phyloP scores from a whole-genome alignment of 2,888 invertebrate species.

The Laothoe populi region DNA sequence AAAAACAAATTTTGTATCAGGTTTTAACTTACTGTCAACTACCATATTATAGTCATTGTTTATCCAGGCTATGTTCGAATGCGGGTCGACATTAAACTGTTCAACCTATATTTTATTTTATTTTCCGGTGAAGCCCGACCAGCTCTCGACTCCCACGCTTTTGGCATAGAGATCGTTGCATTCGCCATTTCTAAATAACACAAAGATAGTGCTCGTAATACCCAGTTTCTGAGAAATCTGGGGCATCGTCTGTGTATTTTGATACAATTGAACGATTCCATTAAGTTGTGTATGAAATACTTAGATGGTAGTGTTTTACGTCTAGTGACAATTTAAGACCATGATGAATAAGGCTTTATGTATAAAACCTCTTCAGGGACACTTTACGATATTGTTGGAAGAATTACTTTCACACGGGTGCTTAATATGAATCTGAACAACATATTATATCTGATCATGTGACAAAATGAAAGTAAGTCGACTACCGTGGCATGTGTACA shows the following conservation, averaged over 20 bases:
- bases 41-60: conserved; percentile 9
- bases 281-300: conserved; percentile 27
- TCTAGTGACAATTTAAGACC: neutral
- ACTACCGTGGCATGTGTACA: conserved; percentile 41
- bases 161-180: conserved; percentile 77
- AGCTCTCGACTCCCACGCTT: conserved; percentile 68
- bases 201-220: conserved; percentile 73
- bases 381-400: neutral
- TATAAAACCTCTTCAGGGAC: neutral
- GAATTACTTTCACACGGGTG: neutral
- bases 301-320: conserved; percentile 21
- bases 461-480: conserved; percentile 27
- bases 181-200: conserved; percentile 76
- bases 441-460: conserved; percentile 1
- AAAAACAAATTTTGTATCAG: too few species aligned
- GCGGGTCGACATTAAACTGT: conserved; percentile 21
- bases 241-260: conserved; percentile 47
- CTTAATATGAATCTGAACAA: neutral
- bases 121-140: conserved; percentile 53
- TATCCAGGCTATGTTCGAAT: conserved; percentile 12
- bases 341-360: neutral
- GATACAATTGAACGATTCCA: conserved; percentile 33
- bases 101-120: conserved; percentile 46
- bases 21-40: too few species aligned
- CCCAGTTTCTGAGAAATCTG: conserved; percentile 71